Evolutionary conservation across 1,140 invertebrate genomes (phyloP), one percentile per base, ranked within the genome.

Genomic region (Acromyrmex heyeri): DNA sequence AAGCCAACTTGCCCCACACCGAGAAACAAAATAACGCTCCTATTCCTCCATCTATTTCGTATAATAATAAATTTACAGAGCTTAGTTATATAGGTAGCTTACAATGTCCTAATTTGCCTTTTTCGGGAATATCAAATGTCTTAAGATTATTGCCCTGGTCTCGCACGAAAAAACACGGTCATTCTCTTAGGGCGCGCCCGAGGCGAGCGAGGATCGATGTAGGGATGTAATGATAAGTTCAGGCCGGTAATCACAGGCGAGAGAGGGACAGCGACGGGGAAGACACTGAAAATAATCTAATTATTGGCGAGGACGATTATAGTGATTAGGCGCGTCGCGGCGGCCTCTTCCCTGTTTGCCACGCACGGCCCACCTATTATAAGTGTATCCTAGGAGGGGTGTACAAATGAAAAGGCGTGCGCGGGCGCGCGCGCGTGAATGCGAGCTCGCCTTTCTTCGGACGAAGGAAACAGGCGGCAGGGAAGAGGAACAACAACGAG

Each of bases 251-350:
- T 91, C 87, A 91, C 75, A 30, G 73, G 64, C 53, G 79, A 73
- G 65, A 64, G 81, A 61, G 76, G 64, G 77, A 90, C 81, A 88
- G 62, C 78, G 76, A 34, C 73, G 55, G 76, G 38, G 38, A 90
- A 90, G 88, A 89, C 86, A 88, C 86, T 91, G 88, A 91, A 91
- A 91, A 91, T 91, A 91, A 91, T 91, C 91, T 91, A 91, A 91
- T 91, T 91, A 91, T 91, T 91, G 85, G 53, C 87, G 86, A 59
- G 77, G 87, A 85, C 91, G 90, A 91, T 91, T 91, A 91, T 91
- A 91, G 91, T 91, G 88, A 91, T 91, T 91, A 90, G 78, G 85
- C 72, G 85, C 85, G 83, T 64, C 77, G 89, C 70, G 86, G 83
- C 70, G 57, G 69, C 72, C 65, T 64, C 72, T 87, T 76, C 50